Base-by-base conservation (phyloP, 2,888 invertebrate genomes). In the Drosophila basisetae region DNA sequence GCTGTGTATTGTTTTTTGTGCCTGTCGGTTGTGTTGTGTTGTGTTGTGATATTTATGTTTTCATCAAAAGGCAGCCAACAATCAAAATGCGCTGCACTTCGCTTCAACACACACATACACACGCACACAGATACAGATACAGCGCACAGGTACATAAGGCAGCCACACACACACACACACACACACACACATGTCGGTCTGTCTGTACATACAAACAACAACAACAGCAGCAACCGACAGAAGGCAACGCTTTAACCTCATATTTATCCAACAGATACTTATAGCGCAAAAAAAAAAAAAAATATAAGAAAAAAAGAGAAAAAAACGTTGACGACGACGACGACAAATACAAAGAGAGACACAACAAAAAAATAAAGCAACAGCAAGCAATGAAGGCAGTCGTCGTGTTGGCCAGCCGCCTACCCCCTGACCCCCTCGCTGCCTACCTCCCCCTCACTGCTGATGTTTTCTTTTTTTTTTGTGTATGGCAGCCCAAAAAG, bases 161-260 rank as follows among this genome's bases (percentile, higher is more conserved):
- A 74, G 33, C 33, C 35, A 66, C 58, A 76, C 28, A 56, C 47
- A 59, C 55, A 63, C 50, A 33, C 33, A 11, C 11, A 11, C 30
- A 30, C 30, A 56, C 56, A 77, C 47, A 65, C 37, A 28, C 37
- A 62, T 28, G 55, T 55, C 55, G 41, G 41, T 58, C 28, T 58
- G 49, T 58, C 25, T 65, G 49, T 59, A 62, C 67, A 56, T 62
- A 75, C 54, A 59, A 43, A 68, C 68, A 64, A 22, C 59, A 37
- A 50, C 59, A 55, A 55, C 62, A 68, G 31, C 67, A 73, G 43
- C 78, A 75, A 73, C 59, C 84, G 83, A 83, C 86, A 88, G 84
- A 90, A 92, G 92, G 90, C 90, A 91, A 87, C 91, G 91, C 85
- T 92, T 92, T 92, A 92, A 92, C 92, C 92, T 92, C 92, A 92